These are phyloP conservation scores for Whitmania pigra DNA, from an alignment of 1,140 invertebrate species.

Conservation along the genomic window DNA sequence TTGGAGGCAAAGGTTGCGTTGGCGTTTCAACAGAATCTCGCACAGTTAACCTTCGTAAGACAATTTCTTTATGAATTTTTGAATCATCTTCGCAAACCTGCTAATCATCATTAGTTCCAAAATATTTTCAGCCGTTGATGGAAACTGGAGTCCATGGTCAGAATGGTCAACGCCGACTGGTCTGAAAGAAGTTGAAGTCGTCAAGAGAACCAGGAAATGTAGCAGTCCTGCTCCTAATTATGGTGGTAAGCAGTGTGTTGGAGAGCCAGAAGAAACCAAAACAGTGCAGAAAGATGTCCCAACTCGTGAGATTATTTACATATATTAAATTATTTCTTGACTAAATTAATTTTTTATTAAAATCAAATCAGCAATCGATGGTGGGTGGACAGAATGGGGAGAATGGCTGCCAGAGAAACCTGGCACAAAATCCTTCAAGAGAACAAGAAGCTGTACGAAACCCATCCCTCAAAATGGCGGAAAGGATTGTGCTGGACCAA, in stretches of 20 bases:
- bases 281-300: too few species aligned
- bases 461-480: slow-evolving; percentile 60
- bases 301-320: too few species aligned
- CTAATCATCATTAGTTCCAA: neutral
- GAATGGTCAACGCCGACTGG: slow-evolving; percentile 40
- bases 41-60: neutral
- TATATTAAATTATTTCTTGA: neutral
- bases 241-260: slow-evolving; percentile 35
- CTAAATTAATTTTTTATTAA: too few species aligned
- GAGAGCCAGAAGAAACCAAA: slow-evolving; percentile 12
- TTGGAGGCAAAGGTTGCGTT: slow-evolving; percentile 53
- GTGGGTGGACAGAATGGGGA: slow-evolving; percentile 50
- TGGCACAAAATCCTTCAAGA: slow-evolving; percentile 31
- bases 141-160: slow-evolving; percentile 43
- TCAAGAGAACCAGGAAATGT: slow-evolving; percentile 38
- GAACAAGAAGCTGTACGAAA: slow-evolving; percentile 32
- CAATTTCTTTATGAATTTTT: neutral
- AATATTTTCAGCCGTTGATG: slow-evolving; percentile 33
- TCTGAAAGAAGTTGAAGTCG: slow-evolving; percentile 45
- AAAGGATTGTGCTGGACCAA: slow-evolving; percentile 34
- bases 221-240: slow-evolving; percentile 39
- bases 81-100: neutral
- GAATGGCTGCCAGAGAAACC: slow-evolving; percentile 35
- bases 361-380: slow-evolving; percentile 26
- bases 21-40: slow-evolving; percentile 40